Conservation (phyloP, 2,797 vertebrate genomes). For the Ctenochaetus hawaiiensis region DNA sequence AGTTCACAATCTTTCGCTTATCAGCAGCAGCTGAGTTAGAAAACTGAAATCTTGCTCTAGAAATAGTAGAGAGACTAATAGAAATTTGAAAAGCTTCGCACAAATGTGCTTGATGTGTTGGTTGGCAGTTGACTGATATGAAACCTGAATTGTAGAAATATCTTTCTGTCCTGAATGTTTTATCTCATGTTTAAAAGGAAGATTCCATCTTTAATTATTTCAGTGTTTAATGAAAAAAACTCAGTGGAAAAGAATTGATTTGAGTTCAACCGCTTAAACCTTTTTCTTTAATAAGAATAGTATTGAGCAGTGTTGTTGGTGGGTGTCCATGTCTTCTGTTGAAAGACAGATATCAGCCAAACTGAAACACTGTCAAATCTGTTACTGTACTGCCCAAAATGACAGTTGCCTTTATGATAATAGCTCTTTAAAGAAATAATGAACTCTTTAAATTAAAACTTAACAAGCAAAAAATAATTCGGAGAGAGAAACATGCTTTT, state of each 20-base stretch:
- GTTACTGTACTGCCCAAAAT: neutral
- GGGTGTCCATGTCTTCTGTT: neutral
- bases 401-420: no score
- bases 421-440: no score
- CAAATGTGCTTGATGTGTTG: slow-evolving; percentile 6
- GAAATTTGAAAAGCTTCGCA: slow-evolving; percentile 4
- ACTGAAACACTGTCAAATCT: neutral
- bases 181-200: slow-evolving; percentile 9
- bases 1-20: slow-evolving; percentile 26
- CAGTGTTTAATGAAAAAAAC: slow-evolving; percentile 8
- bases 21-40: slow-evolving; percentile 18
- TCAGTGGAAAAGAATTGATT: neutral
- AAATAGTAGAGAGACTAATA: slow-evolving; percentile 2
- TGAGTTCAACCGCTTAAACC: neutral
- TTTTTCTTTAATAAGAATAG: neutral
- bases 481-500: neutral
- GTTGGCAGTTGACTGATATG: slow-evolving; percentile 9
- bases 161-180: neutral
- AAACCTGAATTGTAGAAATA: slow-evolving; percentile 23
- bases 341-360: neutral
- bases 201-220: slow-evolving; percentile 31
- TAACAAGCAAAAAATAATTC: neutral
- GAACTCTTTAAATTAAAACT: no score
- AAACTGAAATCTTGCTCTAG: neutral
- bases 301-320: neutral